Base-by-base conservation (phyloP, 2,888 invertebrate genomes). In the Euzetes globulus region DNA sequence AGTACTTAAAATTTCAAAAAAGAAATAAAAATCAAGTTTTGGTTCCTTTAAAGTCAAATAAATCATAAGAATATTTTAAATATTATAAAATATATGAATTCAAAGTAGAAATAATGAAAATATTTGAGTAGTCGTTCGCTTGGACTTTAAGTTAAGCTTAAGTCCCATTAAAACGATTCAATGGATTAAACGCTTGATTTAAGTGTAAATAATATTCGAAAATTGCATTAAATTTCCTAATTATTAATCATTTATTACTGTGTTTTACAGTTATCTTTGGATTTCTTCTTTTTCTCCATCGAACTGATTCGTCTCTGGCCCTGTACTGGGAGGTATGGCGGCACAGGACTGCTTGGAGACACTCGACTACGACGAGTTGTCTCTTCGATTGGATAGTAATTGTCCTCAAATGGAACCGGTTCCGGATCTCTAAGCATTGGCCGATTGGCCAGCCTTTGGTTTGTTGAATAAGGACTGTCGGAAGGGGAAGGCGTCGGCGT, bases 311-410 rank as follows among this genome's bases (percentile, higher is more conserved):
- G 84, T 76, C 89, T 84, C 79, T 90, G 89, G 70, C 90, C 90
- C 82, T 89, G 90, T 80, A 90, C 89, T 70, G 90, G 90, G 89
- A 90, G 89, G 80, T 90, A 90, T 74, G 89, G 89, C 9, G 89
- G 88, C 58, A 85, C 86, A 60, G 86, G 41, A 47, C 29, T 45
- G 15, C 7, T 17, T 1, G 52, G 55, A 0, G 37, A 50, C 1
- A 4, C 11, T 9, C 22, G 0, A 72, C 37, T 33, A 2, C 41
- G 22, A 17, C 41, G 25, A 22, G 9, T 41, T n/a, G 13, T 27
- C 17, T 55, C 55, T 15, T 37, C 29, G 29, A 65, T 58, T 15
- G 68, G 27, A 58, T 19, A 50, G 52, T 37, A 71, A 60, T 47
- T 74, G 71, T 41, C 71, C 52, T 27, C 65, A 58, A 19, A 25